These are phyloP conservation scores for Diadegma fenestrale DNA, from an alignment of 2,888 invertebrate species.

Conservation along the genomic window DNA sequence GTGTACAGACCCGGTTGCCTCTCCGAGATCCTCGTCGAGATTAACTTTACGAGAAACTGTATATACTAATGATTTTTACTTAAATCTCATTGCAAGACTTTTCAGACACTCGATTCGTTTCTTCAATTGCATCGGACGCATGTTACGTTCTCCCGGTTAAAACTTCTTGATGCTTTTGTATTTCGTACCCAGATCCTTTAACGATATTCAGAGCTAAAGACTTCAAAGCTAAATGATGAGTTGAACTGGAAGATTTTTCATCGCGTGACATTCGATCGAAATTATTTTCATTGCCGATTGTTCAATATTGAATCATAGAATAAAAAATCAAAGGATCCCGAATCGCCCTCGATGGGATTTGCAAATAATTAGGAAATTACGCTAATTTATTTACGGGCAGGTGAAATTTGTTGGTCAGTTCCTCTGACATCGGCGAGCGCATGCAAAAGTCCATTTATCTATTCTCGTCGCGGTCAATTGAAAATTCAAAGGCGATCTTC, in stretches of 20 bases:
- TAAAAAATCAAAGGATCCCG: too few species aligned
- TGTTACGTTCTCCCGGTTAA: constrained; percentile 46
- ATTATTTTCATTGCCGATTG: too few species aligned
- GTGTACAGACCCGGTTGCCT: constrained; percentile 19
- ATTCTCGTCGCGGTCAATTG: constrained; percentile 41
- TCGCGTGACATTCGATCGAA: neutral
- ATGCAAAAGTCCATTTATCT: constrained; percentile 33
- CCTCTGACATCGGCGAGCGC: neutral
- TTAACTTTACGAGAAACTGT: constrained; percentile 25
- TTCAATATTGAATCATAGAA: too few species aligned
- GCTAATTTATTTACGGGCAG: neutral
- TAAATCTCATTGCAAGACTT: constrained; percentile 20
- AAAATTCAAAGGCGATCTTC: constrained; percentile 52
- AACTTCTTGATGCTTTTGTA: neutral
- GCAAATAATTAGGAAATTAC: neutral
- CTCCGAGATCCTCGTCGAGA: constrained; percentile 53
- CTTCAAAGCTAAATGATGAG: neutral
- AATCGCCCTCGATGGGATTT: neutral
- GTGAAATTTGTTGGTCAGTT: neutral
- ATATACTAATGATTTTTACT: constrained; percentile 50
- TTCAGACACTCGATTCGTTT: neutral
- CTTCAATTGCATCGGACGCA: constrained; percentile 37
- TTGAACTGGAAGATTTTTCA: neutral
- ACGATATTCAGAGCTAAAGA: neutral
- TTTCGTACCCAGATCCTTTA: neutral